Evolutionary conservation across 2,113 vertebrate species (phyloP), one percentile per base, ranked within the genome.

Genomic region (Nanger granti): DNA sequence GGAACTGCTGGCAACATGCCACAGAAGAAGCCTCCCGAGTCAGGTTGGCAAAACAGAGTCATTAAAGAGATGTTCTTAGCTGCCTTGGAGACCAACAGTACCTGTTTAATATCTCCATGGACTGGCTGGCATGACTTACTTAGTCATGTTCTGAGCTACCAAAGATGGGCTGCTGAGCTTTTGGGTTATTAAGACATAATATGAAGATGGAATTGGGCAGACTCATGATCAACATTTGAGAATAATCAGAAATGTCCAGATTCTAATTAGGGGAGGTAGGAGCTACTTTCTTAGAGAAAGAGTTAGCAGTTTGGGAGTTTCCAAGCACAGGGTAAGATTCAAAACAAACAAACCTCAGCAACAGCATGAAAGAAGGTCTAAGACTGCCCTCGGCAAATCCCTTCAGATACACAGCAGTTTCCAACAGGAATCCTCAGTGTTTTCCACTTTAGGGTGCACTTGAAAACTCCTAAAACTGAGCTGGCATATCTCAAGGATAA

Each of bases 391-490:
- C 31, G 34, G 64, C 17, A 82, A 95, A 41, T 64, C 4, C 31
- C 54, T 96, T 93, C 49, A 18, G 49, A 92, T 41, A 90, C 52
- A n/a, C 24, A 84, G 13, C 47, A 89, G 24, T 93, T 76, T 66
- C 49, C 12, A 93, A 85, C 1, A 90, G 20, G 60, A 94, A 89
- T 84, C 20, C 59, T 44, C 44, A 54, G 15, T 9, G 57, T 31
- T 87, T 93, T 66, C 37, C 73, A 44, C 9, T 31, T 66, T 83
- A 91, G 76, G 54, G 8, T 87, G 1, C 20, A 86, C 3, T 62
- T 91, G 57, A 93, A 93, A 94, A 82, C 60, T 88, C 55, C 86
- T 85, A 60, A 94, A 91, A 85, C 26, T n/a, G 20, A 93, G 52
- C 24, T 95, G 73, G 6, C 37, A 54, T 64, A 73, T 66, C 26